A percentile compares a stretch with the other conserved stretches of the same genome.
Evolutionary conservation across 1,140 invertebrate species (phyloP).

Genomic region (Drosophila nigromelanica): DNA sequence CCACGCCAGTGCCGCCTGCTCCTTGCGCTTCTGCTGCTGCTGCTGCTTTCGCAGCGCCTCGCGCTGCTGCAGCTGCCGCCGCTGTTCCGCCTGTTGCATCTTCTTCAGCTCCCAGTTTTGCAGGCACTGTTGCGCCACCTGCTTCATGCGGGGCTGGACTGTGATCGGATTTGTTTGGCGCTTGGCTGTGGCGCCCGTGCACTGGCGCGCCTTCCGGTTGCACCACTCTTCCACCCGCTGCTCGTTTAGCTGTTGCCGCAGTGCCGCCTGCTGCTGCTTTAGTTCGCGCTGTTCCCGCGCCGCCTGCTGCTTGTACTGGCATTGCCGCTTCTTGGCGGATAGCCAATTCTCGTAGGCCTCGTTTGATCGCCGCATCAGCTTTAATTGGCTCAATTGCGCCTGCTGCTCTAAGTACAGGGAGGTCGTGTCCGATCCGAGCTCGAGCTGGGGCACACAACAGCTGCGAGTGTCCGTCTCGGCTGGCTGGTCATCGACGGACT

Average conservation of each 20-base stretch:
- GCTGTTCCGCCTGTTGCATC: constrained; percentile 33
- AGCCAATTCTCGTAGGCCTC: constrained; percentile 68
- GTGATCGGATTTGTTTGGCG: neutral
- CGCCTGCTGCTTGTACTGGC: constrained; percentile 37
- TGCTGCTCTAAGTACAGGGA: constrained; percentile 37
- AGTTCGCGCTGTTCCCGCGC: constrained; percentile 9
- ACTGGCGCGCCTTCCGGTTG: constrained; percentile 33
- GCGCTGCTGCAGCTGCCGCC: constrained; percentile 7
- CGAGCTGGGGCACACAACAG: constrained; percentile 35
- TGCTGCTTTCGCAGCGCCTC: constrained; percentile 17
- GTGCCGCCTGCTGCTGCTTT: constrained; percentile 1
- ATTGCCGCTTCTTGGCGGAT: constrained; percentile 45
- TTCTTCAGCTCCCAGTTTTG: constrained; percentile 57
- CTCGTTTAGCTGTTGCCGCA: constrained; percentile 39
- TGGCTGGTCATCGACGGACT: neutral
- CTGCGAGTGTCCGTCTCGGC: neutral
- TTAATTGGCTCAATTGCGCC: constrained; percentile 28
- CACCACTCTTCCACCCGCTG: constrained; percentile 53
- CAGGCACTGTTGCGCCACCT: constrained; percentile 4
- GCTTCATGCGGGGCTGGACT: neutral
- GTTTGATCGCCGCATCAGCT: constrained; percentile 25
- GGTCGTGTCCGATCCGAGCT: constrained; percentile 30
- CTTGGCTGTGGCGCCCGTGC: neutral
- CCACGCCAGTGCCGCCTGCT: constrained; percentile 46
- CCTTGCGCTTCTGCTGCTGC: constrained; percentile 30